Percentiles rank a stretch among this genome's conserved stretches.
Evolutionary conservation across 2,888 invertebrate species (phyloP).

Genomic region (Netelia fuscicornis): DNA sequence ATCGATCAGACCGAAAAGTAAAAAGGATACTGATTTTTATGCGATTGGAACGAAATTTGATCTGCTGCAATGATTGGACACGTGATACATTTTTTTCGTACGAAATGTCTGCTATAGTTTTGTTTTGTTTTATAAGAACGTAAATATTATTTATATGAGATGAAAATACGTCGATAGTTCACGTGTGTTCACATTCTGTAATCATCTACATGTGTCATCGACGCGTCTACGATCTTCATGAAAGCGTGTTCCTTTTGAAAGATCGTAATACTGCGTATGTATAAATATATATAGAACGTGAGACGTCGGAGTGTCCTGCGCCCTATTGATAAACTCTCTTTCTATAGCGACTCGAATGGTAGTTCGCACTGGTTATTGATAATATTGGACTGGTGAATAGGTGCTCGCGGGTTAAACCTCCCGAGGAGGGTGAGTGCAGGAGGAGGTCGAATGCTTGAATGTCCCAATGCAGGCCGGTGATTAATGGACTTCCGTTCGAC

Average conservation of each 20-base stretch:
- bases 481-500: constrained; percentile 72
- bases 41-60: not conserved
- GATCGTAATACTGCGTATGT: constrained; percentile 60
- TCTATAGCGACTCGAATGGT: constrained; percentile 72
- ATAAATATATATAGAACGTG: constrained; percentile 30
- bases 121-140: not conserved
- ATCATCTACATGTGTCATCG: constrained; percentile 1
- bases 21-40: not conserved
- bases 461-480: constrained; percentile 70
- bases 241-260: constrained; percentile 68
- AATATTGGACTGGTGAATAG: constrained; percentile 75
- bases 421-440: constrained; percentile 26
- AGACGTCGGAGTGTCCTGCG: constrained; percentile 72
- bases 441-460: constrained; percentile 46
- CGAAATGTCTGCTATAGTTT: not conserved
- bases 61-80: not conserved
- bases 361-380: constrained; percentile 73
- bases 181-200: not conserved
- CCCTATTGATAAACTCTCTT: constrained; percentile 78
- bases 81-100: not conserved
- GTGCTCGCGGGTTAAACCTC: constrained; percentile 16
- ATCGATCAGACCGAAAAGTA: not conserved
- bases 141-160: not conserved
- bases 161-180: not conserved
- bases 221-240: constrained; percentile 10